phyloP scores from a whole-genome alignment of 1,140 invertebrate genomes.

The Drosophila albomicans region DNA sequence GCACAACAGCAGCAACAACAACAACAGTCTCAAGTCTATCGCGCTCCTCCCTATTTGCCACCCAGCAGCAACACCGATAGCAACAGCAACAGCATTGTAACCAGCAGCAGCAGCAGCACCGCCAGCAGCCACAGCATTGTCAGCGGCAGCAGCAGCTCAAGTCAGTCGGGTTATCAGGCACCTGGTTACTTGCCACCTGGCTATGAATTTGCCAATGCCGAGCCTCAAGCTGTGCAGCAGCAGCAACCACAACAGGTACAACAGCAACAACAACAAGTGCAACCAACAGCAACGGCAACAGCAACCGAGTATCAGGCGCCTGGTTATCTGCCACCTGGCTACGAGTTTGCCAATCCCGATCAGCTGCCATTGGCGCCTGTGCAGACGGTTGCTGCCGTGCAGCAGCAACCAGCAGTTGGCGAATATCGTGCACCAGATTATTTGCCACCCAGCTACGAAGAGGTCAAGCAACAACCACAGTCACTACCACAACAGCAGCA shows the following conservation, averaged over 20 bases:
- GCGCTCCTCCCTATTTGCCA: slow-evolving; percentile 49
- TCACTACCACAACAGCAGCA: slow-evolving; percentile 31
- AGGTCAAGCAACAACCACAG: slow-evolving; percentile 35
- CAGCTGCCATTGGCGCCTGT: slow-evolving; percentile 42
- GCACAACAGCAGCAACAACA: slow-evolving; percentile 31
- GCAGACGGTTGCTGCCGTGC: slow-evolving; percentile 24
- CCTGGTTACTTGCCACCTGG: slow-evolving; percentile 50
- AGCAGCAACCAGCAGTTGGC: slow-evolving; percentile 35
- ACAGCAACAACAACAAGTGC: slow-evolving; percentile 42
- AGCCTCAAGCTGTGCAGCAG: slow-evolving; percentile 38
- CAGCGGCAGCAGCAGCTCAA: slow-evolving; percentile 9
- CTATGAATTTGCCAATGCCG: slow-evolving; percentile 39
- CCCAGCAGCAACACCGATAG: slow-evolving; percentile 28
- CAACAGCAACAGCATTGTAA: slow-evolving; percentile 4
- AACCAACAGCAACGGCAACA: slow-evolving; percentile 7
- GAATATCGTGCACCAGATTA: slow-evolving; percentile 62
- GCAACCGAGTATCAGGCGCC: slow-evolving; percentile 48
- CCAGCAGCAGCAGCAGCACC: slow-evolving; percentile 9
- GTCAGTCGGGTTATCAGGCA: slow-evolving; percentile 26
- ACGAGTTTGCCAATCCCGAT: slow-evolving; percentile 66
- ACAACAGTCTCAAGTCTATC: slow-evolving; percentile 33
- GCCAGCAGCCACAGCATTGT: neutral
- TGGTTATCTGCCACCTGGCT: slow-evolving; percentile 65
- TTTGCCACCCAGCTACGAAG: slow-evolving; percentile 69
- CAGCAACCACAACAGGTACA: slow-evolving; percentile 15